These are phyloP conservation scores for Poecilia picta DNA, from an alignment of 2,797 vertebrate genomes.

Conservation along the genomic window DNA sequence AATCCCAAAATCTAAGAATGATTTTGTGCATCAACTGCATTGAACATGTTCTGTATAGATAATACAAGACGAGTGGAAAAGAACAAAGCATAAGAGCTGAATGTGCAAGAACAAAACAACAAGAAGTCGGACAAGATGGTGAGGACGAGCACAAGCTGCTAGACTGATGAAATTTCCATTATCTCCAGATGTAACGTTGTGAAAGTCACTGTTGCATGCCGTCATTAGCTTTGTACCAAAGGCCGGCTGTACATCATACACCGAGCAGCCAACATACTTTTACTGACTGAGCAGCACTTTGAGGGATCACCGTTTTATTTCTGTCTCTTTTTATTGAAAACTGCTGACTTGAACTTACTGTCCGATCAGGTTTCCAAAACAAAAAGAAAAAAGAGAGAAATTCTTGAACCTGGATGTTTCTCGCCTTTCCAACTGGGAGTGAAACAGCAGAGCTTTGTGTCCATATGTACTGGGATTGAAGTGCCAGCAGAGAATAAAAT, in stretches of 20 bases:
- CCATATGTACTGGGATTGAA: not conserved
- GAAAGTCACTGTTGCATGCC: not conserved
- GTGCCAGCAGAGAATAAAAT: not conserved
- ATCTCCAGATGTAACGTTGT: constrained; percentile 8
- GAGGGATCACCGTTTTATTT: not conserved
- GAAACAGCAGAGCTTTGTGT: not conserved
- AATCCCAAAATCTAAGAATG: no score
- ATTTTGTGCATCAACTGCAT: no score
- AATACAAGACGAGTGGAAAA: not conserved
- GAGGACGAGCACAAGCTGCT: constrained; percentile 1
- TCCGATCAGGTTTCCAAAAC: not conserved
- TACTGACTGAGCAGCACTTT: not conserved
- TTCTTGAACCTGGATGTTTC: not conserved
- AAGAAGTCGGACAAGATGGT: not conserved
- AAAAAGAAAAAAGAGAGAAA: not conserved
- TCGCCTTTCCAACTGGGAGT: not conserved
- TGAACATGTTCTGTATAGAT: no score
- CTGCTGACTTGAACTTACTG: not conserved
- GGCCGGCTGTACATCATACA: not conserved
- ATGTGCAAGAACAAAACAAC: not conserved
- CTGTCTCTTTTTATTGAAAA: not conserved
- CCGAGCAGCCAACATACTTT: not conserved
- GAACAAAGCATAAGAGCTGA: not conserved
- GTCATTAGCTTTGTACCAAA: constrained; percentile 6
- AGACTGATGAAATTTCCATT: constrained; percentile 1